These are phyloP conservation scores for Drosophila lacicola DNA, from an alignment of 2,888 invertebrate species.

Conservation along the genomic window DNA sequence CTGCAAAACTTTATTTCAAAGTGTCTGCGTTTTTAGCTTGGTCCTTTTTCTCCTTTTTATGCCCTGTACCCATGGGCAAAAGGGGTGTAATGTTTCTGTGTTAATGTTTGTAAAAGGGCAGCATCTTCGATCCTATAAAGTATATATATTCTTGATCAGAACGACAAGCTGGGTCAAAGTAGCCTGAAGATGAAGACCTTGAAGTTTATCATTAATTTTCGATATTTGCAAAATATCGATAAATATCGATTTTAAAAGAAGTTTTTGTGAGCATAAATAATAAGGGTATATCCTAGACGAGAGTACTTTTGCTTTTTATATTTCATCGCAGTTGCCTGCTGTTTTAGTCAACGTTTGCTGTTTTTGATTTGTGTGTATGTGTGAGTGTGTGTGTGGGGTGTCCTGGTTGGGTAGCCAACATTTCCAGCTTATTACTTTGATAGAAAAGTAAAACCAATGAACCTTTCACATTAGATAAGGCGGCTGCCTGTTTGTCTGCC, in stretches of 20 bases:
- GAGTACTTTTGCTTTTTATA: too few relatives aligned
- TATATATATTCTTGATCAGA: too few relatives aligned
- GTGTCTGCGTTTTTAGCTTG: slow-evolving; percentile 41
- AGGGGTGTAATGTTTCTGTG: background rate
- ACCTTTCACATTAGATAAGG: slow-evolving; percentile 81
- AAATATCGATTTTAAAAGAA: too few relatives aligned
- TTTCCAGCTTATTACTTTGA: slow-evolving; percentile 81
- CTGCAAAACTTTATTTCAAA: slow-evolving; percentile 59
- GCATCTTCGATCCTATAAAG: too few relatives aligned
- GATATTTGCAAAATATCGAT: too few relatives aligned
- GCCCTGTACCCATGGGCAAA: background rate
- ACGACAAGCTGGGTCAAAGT: too few relatives aligned
- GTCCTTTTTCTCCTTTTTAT: background rate
- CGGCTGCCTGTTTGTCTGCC: slow-evolving; percentile 65
- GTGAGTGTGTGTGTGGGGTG: slow-evolving; percentile 7
- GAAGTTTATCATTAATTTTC: too few relatives aligned
- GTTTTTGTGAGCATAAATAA: too few relatives aligned
- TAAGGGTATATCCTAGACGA: too few relatives aligned
- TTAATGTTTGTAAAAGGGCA: too few relatives aligned
- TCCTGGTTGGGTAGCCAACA: slow-evolving; percentile 47
- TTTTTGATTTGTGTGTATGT: slow-evolving; percentile 24
- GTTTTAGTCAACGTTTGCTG: slow-evolving; percentile 54
- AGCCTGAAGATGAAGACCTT: too few relatives aligned
- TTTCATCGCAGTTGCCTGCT: slow-evolving; percentile 13
- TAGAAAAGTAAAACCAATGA: slow-evolving; percentile 82